Base-by-base conservation (phyloP, 2,113 vertebrate genomes). In the Melierax canorus region DNA sequence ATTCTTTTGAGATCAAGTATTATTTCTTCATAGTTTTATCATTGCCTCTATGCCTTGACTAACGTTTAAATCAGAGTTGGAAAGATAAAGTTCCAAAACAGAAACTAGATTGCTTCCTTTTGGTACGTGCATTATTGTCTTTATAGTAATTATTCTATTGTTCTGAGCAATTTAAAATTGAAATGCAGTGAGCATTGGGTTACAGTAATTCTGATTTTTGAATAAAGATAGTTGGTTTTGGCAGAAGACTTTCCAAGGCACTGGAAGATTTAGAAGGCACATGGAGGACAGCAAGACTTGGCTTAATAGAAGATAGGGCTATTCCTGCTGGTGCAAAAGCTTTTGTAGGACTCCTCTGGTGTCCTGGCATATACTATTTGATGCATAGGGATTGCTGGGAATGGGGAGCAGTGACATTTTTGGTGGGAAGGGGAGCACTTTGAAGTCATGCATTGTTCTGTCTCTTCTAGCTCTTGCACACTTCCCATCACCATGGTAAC, bases 401-500 rank as follows among this genome's bases (percentile, higher is more conserved):
- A 82, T 18, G n/a, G 66, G 60, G 55, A 95, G 50, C 64, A 45
- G 67, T 45, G 92, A 68, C 58, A 88, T 79, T 95, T 97, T 95
- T 92, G 97, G 91, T 85, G 77, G 77, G 69, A 94, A 94, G 66
- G 69, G 58, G 62, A 94, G 53, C 66, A 84, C 88, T 96, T 94
- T 97, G 88, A 97, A 95, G 95, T 91, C 81, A 79, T 63, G 71
- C 91, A 94, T 88, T 96, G 92, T 97, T 97, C 92, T 90, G 89
- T 78, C 86, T 95, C 69, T 94, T 90, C 79, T 48, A 67, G 72
- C 73, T 86, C 77, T 71, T 95, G 63, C 85, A 91, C 86, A 62
- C 51, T 92, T 89, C 62, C 86, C 71, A 95, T 97, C 89, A 91
- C 97, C 96, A 97, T 96, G 94, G 96, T 88, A 97, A 97, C 97